Evolutionary conservation across 2,888 invertebrate genomes (phyloP), one percentile per base, ranked within the genome.

Genomic region (Apeira syringaria): DNA sequence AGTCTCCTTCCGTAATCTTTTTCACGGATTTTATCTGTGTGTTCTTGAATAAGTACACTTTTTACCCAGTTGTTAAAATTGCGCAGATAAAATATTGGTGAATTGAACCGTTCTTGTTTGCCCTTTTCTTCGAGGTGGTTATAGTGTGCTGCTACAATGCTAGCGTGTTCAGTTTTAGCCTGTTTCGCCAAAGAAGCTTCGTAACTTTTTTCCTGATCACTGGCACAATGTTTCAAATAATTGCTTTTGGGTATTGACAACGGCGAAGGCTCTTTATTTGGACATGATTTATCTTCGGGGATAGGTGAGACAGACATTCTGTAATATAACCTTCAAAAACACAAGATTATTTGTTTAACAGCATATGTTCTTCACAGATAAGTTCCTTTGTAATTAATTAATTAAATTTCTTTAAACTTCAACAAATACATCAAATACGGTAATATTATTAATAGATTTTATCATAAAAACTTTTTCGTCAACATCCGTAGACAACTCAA

Each of bases 21-120:
- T 54, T 92, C 91, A 64, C 92, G 93, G 29, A 93, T 91, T 76
- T 92, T 94, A 51, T 87, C 92, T 63, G 93, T 86, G 80, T 94
- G 94, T 83, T 95, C 93, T 92, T 96, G 94, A 62, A 99, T 99
- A 0, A 98, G 90, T 90, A 97, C 96, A 79, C 97, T 97, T 88
- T 99, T 99, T 7, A 98, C 94, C 99, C 99, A 99, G 80, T 99
- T 99, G 80, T 99, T 99, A 74, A 99, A 98, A 83, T 99, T 99
- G 56, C 99, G 92, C 90, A 99, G 92, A 74, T 96, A 94, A 64
- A 97, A 95, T 61, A 99, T 99, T 13, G 97, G 93, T 13, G 98
- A 98, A 65, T 96, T 94, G 55, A 93, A 93, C 31, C 99, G 91
- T 59, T 94, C 94, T 31, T 91, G 92, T 24, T 97, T 79, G 0